Evolutionary conservation across 1,140 invertebrate species (phyloP).

Genomic region (Gryllus bimaculatus): DNA sequence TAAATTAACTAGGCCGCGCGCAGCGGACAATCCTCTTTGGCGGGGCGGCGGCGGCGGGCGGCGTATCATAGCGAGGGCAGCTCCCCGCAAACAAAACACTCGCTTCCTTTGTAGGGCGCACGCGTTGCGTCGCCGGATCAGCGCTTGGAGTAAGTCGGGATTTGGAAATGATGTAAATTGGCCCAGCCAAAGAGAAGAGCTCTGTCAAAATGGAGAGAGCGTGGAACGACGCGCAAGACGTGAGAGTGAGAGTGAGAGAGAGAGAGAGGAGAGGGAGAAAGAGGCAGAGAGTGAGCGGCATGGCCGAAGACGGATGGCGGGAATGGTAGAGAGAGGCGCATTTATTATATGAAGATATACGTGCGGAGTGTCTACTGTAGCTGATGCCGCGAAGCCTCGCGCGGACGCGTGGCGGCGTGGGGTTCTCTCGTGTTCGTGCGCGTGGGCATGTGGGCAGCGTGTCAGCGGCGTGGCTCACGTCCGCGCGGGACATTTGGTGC

Average conservation of each 20-base stretch:
- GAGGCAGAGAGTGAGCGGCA: too few relatives aligned
- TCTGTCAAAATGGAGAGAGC: background rate
- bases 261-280: too few relatives aligned
- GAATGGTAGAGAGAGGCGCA: too few relatives aligned
- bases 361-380: background rate
- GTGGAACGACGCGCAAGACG: too few relatives aligned
- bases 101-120: background rate
- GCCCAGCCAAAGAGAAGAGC: background rate
- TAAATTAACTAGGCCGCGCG: background rate
- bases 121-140: background rate
- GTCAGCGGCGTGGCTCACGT: background rate
- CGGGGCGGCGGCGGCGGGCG: too few relatives aligned
- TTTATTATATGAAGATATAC: background rate
- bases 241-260: too few relatives aligned
- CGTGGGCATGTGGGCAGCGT: too few relatives aligned
- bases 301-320: too few relatives aligned
- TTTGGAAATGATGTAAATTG: background rate
- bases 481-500: background rate
- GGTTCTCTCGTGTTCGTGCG: too few relatives aligned
- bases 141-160: background rate
- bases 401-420: too few relatives aligned
- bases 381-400: too few relatives aligned
- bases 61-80: background rate
- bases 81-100: background rate
- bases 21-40: conserved; percentile 2